phyloP scores from a whole-genome alignment of 2,797 vertebrate species.

The Pelobates cultripes region DNA sequence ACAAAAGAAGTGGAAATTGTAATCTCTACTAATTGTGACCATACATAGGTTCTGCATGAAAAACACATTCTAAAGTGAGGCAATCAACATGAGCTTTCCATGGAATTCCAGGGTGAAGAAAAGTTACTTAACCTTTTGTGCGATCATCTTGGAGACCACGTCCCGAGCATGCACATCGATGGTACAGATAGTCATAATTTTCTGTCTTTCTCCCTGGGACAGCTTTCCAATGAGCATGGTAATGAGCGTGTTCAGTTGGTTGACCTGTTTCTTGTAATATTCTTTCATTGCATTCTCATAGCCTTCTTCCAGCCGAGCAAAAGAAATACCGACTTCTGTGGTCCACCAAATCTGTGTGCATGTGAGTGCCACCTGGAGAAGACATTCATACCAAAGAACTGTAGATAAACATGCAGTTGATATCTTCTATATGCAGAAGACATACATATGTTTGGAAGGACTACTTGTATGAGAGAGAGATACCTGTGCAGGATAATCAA shows the following conservation, averaged over 20 bases:
- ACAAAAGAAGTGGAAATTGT: too few species aligned
- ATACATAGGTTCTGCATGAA: too few species aligned
- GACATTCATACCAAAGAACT: neutral
- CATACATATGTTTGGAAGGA: neutral
- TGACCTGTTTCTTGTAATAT: constrained; percentile 92
- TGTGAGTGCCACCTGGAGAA: constrained; percentile 84
- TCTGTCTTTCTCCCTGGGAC: constrained; percentile 87
- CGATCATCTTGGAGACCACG: constrained; percentile 90
- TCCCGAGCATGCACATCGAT: constrained; percentile 94
- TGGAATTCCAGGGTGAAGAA: too few species aligned
- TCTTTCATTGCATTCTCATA: constrained; percentile 91
- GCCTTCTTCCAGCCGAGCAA: constrained; percentile 88
- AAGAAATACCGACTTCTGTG: constrained; percentile 86
- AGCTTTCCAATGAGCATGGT: constrained; percentile 90
- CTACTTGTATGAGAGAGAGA: too few species aligned
- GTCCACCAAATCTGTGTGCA: constrained; percentile 98
- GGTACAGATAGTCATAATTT: constrained; percentile 96
- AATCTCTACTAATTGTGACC: too few species aligned
- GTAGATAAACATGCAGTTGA: neutral
- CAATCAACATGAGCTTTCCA: too few species aligned
- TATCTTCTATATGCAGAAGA: neutral
- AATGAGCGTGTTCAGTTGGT: constrained; percentile 87
- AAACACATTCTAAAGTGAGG: too few species aligned
- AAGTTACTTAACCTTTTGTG: constrained; percentile 81
- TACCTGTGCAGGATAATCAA: constrained; percentile 97